Base-by-base conservation (phyloP, 2,113 vertebrate genomes). In the Kryptolebias marmoratus region DNA sequence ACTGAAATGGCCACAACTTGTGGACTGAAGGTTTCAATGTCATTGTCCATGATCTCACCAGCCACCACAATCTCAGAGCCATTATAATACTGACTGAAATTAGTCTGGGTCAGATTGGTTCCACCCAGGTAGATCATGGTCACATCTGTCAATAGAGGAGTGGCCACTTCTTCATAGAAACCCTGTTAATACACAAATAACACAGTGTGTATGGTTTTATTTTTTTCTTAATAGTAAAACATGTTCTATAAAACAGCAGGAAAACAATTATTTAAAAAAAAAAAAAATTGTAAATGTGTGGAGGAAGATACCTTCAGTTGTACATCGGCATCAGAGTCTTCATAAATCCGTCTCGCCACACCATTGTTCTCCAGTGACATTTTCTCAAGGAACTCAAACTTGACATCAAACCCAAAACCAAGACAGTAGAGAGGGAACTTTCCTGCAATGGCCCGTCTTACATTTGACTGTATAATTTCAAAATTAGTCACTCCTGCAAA, bases 51-150 rank as follows among this genome's bases (percentile, higher is more conserved):
- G 65, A 96, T 90, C 79, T 88, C 79, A 11, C 95, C 95, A 0
- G 95, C 92, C 27, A 96, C 95, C 68, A 95, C 86, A 16, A 96
- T 95, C 90, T 96, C 95, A 0, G 95, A 96, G 83, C 95, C 96
- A 3, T 95, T 94, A 0, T 95, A 96, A 79, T 94, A 95, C 48
- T 94, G 93, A 54, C 88, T 94, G 61, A 96, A 95, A 28, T 62
- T 92, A 71, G 92, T 92, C 83, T 94, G 87, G 60, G 95, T 96
- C 50, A 96, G 77, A 68, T 93, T 94, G 7, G 55, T 69, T n/a
- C 91, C 87, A 1, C 92, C 77, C 0, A 59, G 55, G 58, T 96
- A 96, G 50, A 70, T 87, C 81, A 96, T 66, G n/a, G 90, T 89
- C 75, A 96, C 88, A 3, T 95, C 87, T 56, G 79, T 90, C 86